phyloP scores from a whole-genome alignment of 92 coral and sea anemone species.

The Ricordea florida region DNA sequence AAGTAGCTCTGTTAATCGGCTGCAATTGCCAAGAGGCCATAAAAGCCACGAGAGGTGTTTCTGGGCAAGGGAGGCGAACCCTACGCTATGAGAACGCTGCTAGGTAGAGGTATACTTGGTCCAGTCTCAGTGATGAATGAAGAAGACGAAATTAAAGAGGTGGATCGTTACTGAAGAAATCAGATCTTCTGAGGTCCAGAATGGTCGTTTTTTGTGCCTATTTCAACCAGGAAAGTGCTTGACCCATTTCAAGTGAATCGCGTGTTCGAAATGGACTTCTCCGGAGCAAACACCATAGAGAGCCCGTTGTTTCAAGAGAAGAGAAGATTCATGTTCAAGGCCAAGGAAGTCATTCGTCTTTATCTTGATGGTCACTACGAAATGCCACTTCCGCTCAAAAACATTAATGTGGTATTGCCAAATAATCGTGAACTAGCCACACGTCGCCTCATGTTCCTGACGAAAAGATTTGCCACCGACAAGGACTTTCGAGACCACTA shows the following conservation, averaged over 20 bases:
- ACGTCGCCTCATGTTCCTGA: not conserved
- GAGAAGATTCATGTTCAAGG: not conserved
- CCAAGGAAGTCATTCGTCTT: not conserved
- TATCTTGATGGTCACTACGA: not conserved
- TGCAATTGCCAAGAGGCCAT: conserved; percentile 35
- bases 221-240: not conserved
- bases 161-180: not conserved
- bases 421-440: not conserved
- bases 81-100: conserved; percentile 14
- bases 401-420: not conserved
- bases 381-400: not conserved
- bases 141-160: not conserved
- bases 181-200: too few relatives aligned
- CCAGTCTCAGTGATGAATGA: not conserved
- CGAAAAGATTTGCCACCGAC: not conserved
- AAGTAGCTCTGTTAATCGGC: conserved; percentile 1
- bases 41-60: conserved; percentile 23
- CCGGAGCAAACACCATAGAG: not conserved
- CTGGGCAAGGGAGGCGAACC: not conserved
- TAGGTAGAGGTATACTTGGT: conserved; percentile 50
- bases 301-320: not conserved
- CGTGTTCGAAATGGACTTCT: not conserved
- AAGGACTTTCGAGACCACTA: not conserved
- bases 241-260: not conserved
- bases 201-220: not conserved